These are phyloP conservation scores for Neria commutata DNA, from an alignment of 2,888 invertebrate genomes.

Conservation along the genomic window DNA sequence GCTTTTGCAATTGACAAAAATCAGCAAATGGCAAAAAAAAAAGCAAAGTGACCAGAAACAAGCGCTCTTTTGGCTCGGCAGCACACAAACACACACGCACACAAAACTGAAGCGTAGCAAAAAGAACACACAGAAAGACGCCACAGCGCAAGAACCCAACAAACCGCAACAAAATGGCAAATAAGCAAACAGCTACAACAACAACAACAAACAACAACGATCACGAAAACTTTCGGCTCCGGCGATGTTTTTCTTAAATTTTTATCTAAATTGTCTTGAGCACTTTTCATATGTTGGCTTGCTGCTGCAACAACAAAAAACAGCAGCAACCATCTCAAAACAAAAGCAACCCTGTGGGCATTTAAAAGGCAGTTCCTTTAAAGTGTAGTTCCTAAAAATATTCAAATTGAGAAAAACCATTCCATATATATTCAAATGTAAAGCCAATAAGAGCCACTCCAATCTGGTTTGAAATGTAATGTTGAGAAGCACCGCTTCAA, in stretches of 20 bases:
- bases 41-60: not conserved
- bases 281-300: slow-evolving; percentile 10
- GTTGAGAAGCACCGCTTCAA: no score
- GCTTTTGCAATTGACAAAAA: not conserved
- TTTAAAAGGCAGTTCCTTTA: no score
- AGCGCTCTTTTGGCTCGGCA: no score
- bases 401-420: not conserved
- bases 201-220: slow-evolving; percentile 3
- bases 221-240: not conserved
- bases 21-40: not conserved
- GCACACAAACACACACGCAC: not conserved
- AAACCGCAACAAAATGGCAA: not conserved
- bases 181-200: slow-evolving; percentile 1
- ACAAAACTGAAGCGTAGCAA: not conserved
- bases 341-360: not conserved
- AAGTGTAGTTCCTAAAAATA: no score
- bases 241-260: slow-evolving; percentile 20
- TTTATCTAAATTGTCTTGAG: slow-evolving; percentile 20
- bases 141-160: not conserved
- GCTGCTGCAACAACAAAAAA: not conserved
- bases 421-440: no score
- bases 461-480: no score
- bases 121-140: not conserved
- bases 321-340: not conserved
- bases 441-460: not conserved